These are phyloP conservation scores for Caradrina kadenii DNA, from an alignment of 2,888 invertebrate species.

Conservation along the genomic window DNA sequence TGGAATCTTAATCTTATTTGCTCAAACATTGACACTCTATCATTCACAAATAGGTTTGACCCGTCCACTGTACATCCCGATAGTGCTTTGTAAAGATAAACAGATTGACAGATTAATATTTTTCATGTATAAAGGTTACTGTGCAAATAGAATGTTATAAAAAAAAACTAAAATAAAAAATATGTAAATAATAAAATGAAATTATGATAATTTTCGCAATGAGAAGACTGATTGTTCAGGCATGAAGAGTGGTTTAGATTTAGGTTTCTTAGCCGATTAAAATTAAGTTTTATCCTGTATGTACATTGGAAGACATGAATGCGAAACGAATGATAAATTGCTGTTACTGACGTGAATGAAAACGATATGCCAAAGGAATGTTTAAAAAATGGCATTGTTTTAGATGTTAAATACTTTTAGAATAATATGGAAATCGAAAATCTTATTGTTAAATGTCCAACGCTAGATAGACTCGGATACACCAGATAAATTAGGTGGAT, in stretches of 20 bases:
- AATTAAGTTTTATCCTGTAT: conserved; percentile 83
- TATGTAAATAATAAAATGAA: conserved; percentile 70
- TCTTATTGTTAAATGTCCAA: conserved; percentile 68
- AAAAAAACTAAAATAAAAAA: conserved; percentile 73
- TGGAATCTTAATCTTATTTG: conserved; percentile 72
- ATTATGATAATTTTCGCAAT: conserved; percentile 89
- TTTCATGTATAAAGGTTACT: conserved; percentile 72
- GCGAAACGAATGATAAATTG: conserved; percentile 69
- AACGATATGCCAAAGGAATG: conserved; percentile 71
- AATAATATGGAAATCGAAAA: conserved; percentile 61
- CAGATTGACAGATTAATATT: conserved; percentile 64
- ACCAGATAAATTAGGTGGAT: conserved; percentile 68
- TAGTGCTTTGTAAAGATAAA: conserved; percentile 72
- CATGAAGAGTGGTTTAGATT: conserved; percentile 84
- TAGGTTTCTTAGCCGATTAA: conserved; percentile 83
- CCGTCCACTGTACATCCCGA: conserved; percentile 81
- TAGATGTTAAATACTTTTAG: conserved; percentile 66
- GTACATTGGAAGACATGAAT: conserved; percentile 73
- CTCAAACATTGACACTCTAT: conserved; percentile 73
- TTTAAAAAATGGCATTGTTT: conserved; percentile 68
- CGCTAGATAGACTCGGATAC: conserved; percentile 73
- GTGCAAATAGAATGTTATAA: conserved; percentile 71
- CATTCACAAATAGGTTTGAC: conserved; percentile 69
- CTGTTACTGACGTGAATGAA: conserved; percentile 67
- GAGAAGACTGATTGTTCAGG: conserved; percentile 90